These are phyloP conservation scores for Sepioteuthis lessoniana DNA, from an alignment of 2,888 invertebrate species.

Conservation along the genomic window DNA sequence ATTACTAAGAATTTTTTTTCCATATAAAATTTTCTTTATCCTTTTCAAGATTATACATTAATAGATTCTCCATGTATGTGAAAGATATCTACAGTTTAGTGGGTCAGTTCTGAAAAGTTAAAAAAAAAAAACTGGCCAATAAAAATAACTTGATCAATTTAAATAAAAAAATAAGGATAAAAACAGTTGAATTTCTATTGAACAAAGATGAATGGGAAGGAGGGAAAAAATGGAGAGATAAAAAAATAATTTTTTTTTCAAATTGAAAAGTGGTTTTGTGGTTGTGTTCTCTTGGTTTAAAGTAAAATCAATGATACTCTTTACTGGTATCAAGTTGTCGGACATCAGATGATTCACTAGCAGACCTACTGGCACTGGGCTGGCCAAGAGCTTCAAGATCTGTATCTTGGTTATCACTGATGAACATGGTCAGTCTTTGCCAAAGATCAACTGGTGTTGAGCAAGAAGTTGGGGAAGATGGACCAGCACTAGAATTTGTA, in stretches of 20 bases:
- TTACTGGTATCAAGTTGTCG: not conserved
- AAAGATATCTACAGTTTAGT: not conserved
- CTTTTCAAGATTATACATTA: too few species aligned
- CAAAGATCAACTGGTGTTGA: constrained; percentile 62
- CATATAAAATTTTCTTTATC: not conserved
- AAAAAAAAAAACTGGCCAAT: too few species aligned
- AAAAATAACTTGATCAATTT: not conserved
- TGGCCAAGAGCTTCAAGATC: not conserved
- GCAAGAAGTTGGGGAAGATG: constrained; percentile 82
- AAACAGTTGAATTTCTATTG: not conserved
- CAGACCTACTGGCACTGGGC: not conserved
- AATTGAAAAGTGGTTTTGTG: not conserved
- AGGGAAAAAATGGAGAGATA: not conserved
- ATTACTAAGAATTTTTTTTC: not conserved
- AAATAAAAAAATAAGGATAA: not conserved
- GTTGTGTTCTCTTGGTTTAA: not conserved
- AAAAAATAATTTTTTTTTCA: not conserved
- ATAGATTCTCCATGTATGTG: not conserved
- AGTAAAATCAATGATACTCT: not conserved
- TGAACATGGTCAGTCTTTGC: constrained; percentile 57
- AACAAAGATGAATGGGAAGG: too few species aligned
- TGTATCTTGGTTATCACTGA: constrained; percentile 48
- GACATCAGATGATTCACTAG: not conserved
- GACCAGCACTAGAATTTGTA: constrained; percentile 83
- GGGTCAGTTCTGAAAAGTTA: too few species aligned